Conservation (phyloP, 2,113 vertebrate species). For the Oncorhynchus masou region DNA sequence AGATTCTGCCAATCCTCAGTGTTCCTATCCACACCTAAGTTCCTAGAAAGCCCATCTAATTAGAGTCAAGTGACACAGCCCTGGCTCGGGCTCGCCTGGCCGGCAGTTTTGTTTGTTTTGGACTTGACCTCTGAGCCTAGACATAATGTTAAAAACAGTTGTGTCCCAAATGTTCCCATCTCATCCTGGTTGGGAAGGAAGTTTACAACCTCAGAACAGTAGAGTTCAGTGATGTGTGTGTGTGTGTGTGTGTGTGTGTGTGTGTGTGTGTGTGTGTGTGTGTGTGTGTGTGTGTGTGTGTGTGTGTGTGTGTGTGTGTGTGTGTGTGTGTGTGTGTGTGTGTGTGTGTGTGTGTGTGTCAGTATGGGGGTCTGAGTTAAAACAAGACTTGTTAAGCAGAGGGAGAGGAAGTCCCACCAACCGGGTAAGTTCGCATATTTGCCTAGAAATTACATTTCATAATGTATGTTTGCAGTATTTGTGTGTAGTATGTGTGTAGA, state of each 20-base stretch:
- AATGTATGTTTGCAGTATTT: too few species aligned
- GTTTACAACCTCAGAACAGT: conserved; percentile 32
- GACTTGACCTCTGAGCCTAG: conserved; percentile 31
- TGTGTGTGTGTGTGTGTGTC: conserved; percentile 18
- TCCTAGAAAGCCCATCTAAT: too few species aligned
- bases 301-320: conserved; percentile 15
- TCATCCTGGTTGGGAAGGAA: conserved; percentile 26
- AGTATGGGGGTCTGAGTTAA: neutral
- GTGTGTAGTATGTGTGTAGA: too few species aligned
- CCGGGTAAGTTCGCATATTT: too few species aligned
- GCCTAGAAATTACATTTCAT: too few species aligned
- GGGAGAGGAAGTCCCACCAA: too few species aligned
- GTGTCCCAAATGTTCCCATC: conserved; percentile 32
- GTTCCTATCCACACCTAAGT: too few species aligned
- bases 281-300: conserved; percentile 15
- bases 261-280: conserved; percentile 21
- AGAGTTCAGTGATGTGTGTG: conserved; percentile 23
- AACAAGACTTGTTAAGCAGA: too few species aligned
- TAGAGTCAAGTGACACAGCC: too few species aligned
- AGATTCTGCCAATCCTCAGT: too few species aligned
- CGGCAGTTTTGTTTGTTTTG: too few species aligned
- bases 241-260: conserved; percentile 22
- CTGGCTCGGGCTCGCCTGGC: too few species aligned
- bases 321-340: conserved; percentile 13
- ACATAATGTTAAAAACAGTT: conserved; percentile 16